Conservation (phyloP, 2,797 vertebrate species). For the Naso thynnoides region DNA sequence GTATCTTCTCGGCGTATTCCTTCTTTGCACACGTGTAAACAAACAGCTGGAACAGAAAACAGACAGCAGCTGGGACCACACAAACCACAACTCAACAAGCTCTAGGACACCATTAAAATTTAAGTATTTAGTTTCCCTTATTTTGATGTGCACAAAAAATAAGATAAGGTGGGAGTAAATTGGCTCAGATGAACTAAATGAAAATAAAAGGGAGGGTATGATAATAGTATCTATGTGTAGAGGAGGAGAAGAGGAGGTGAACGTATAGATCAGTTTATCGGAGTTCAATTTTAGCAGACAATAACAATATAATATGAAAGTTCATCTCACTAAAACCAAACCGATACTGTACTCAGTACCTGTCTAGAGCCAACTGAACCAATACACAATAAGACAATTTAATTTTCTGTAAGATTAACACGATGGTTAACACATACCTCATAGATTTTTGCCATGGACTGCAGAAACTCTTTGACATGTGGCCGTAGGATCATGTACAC, state of each 20-base stretch:
- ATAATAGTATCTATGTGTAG: background rate
- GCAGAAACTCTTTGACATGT: slow-evolving; percentile 86
- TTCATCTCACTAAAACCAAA: slow-evolving; percentile 10
- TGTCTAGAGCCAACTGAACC: background rate
- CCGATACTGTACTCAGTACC: background rate
- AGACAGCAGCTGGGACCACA: slow-evolving; percentile 39
- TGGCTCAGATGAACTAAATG: background rate
- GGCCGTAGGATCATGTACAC: slow-evolving; percentile 88
- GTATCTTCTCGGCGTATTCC: slow-evolving; percentile 88
- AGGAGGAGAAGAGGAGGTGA: background rate
- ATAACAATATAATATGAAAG: background rate
- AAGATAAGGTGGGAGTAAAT: background rate
- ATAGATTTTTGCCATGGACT: slow-evolving; percentile 85
- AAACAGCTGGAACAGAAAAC: slow-evolving; percentile 84
- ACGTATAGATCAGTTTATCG: background rate
- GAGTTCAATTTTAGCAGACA: background rate
- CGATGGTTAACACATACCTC: slow-evolving; percentile 80
- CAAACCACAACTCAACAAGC: background rate
- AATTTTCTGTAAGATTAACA: background rate
- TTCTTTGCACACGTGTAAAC: slow-evolving; percentile 90
- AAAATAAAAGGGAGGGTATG: background rate
- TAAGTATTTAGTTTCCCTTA: background rate
- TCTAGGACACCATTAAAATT: background rate
- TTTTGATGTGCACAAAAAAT: background rate
- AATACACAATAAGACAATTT: background rate